Base-by-base conservation (phyloP, 1,140 invertebrate genomes). In the Pinna nobilis region DNA sequence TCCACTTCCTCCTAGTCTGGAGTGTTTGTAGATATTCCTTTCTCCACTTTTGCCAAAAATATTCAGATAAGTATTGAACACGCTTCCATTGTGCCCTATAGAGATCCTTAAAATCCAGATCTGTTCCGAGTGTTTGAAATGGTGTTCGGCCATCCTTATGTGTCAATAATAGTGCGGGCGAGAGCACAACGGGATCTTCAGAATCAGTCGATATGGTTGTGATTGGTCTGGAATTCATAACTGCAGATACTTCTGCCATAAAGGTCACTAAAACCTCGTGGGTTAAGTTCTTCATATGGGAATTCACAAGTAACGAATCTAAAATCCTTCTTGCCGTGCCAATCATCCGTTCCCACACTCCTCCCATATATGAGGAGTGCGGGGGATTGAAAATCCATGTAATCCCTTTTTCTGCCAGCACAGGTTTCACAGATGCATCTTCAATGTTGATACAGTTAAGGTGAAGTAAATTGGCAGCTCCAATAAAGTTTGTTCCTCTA, bases 261-360 rank as follows among this genome's bases (percentile, higher is more conserved):
- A 79, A 63, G n/a, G 77, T 81, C 6, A 41, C 57, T 39, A 82
- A 51, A 18, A 74, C 74, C 51, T 77, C 70, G 74, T 79, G 69
- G 20, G 77, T 70, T n/a, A 83, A 33, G 33, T 30, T 23, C 9
- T 32, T 28, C 9, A 47, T 20, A 25, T 20, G 35, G 23, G 51
- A 28, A 55, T 49, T 64, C 39, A 70, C 66, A 20, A 55, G 18
- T n/a, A 83, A 47, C 1, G 65, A 25, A 32, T 79, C 71, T 0
- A 83, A 67, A 20, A 79, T 75, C 4, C 67, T 30, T 63, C 75
- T 30, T 9, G 67, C 39, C 0, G 65, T 61, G 6, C 73, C 57
- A n/a, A 79, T 77, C 51, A 77, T 57, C 13, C 81, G 30, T 33
- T 81, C 81, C 79, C 79, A 83, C 20, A 61, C 49, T n/a, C 72